Conservation (phyloP, 2,888 invertebrate species). For the Meiosimyza decipiens region DNA sequence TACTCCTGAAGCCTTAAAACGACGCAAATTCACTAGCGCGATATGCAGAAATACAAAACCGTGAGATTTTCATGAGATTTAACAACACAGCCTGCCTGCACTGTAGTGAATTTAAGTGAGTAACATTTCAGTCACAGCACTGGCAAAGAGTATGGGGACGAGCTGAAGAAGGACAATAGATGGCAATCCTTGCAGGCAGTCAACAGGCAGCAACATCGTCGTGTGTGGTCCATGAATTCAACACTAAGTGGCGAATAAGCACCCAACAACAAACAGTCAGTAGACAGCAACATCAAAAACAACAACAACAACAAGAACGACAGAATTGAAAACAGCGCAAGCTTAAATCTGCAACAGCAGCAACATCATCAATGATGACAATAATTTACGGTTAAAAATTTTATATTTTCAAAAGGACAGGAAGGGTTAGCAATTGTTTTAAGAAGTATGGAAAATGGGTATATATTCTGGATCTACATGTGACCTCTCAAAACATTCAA, state of each 20-base stretch:
- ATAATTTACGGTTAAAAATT: too few species aligned
- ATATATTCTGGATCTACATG: too few species aligned
- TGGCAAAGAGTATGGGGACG: background rate
- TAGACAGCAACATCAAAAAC: background rate
- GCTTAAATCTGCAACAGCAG: background rate
- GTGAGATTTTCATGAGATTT: conserved; percentile 29
- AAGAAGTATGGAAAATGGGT: too few species aligned
- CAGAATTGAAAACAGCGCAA: background rate
- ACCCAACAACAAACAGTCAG: conserved; percentile 3
- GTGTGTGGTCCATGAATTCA: conserved; percentile 35
- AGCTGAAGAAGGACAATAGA: background rate
- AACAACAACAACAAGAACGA: conserved; percentile 2
- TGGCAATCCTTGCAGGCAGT: background rate
- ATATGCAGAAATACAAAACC: conserved; percentile 30
- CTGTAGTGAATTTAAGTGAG: too few species aligned
- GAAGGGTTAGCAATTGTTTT: too few species aligned
- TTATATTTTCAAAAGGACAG: too few species aligned
- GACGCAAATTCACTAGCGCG: background rate
- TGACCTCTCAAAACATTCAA: too few species aligned
- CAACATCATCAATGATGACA: conserved; percentile 11
- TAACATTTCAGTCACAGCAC: too few species aligned
- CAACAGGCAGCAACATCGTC: conserved; percentile 18
- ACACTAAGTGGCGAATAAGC: conserved; percentile 32
- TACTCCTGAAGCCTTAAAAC: background rate
- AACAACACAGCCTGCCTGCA: too few species aligned